These are phyloP conservation scores for Candidula unifasciata DNA, from an alignment of 2,888 invertebrate genomes.

Conservation along the genomic window DNA sequence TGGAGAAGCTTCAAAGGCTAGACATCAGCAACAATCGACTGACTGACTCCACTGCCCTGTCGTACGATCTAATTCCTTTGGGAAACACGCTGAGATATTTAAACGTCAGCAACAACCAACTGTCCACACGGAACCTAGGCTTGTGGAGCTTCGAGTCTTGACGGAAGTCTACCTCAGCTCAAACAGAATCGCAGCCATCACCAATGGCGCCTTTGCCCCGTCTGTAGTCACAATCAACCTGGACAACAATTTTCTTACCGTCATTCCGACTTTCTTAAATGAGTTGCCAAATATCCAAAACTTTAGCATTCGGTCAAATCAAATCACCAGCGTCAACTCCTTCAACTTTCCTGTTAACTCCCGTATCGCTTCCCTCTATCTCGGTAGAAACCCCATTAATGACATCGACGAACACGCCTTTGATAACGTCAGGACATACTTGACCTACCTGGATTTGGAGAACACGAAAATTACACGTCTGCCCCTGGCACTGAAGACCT, in stretches of 20 bases:
- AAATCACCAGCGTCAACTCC: neutral
- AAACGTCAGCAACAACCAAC: neutral
- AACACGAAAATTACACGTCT: conserved; percentile 7
- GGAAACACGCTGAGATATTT: conserved; percentile 17
- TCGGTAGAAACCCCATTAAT: conserved; percentile 2
- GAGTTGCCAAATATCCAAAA: neutral
- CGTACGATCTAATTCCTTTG: conserved; percentile 22
- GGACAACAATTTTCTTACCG: neutral
- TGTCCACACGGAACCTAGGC: conserved; percentile 2
- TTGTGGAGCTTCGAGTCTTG: neutral
- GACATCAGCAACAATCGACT: conserved; percentile 4
- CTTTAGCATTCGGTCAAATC: neutral
- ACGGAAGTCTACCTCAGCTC: neutral
- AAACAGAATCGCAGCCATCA: neutral
- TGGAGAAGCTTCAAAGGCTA: neutral
- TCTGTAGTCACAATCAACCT: conserved; percentile 9
- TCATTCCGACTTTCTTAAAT: neutral
- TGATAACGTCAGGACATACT: neutral
- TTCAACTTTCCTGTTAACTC: conserved; percentile 2
- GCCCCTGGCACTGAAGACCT: conserved; percentile 5
- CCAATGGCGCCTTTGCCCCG: neutral
- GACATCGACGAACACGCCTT: conserved; percentile 20
- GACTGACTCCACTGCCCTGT: neutral
- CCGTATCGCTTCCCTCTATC: neutral
- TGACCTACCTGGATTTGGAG: conserved; percentile 13